phyloP scores from a whole-genome alignment of 2,888 invertebrate genomes.

The Pseudeuparius sepicola region DNA sequence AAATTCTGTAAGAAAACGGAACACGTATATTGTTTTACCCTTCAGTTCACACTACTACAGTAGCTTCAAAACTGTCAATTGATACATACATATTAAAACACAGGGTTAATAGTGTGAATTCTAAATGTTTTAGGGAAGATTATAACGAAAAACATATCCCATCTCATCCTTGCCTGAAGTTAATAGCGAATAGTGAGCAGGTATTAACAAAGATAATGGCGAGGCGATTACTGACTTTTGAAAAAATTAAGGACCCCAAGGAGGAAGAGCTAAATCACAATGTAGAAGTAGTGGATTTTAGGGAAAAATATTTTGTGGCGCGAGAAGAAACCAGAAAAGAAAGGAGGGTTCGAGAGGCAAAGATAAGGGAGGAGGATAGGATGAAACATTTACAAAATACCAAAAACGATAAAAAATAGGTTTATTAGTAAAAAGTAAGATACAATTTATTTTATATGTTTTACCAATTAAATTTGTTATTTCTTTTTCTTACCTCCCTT shows the following conservation, averaged over 20 bases:
- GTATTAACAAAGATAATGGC: slow-evolving; percentile 69
- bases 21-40: no score
- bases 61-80: not conserved
- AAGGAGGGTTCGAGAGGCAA: slow-evolving; percentile 41
- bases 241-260: slow-evolving; percentile 55
- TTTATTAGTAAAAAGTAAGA: no score
- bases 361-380: slow-evolving; percentile 31
- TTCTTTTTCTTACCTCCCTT: slow-evolving; percentile 3
- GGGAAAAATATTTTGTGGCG: slow-evolving; percentile 61
- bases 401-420: slow-evolving; percentile 12
- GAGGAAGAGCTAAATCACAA: slow-evolving; percentile 35
- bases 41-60: not conserved
- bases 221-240: slow-evolving; percentile 75
- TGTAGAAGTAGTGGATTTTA: slow-evolving; percentile 39
- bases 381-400: slow-evolving; percentile 24
- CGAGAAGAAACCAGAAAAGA: slow-evolving; percentile 58
- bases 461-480: no score
- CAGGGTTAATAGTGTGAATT: no score
- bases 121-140: slow-evolving; percentile 53
- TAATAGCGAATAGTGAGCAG: slow-evolving; percentile 86
- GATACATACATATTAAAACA: no score
- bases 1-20: no score
- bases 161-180: slow-evolving; percentile 61
- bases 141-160: slow-evolving; percentile 68
- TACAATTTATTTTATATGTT: no score